A percentile compares a stretch with the other conserved stretches of the same genome.
Evolutionary conservation across 2,113 vertebrate species (phyloP).

Genomic region (Campylomormyrus numenius): DNA sequence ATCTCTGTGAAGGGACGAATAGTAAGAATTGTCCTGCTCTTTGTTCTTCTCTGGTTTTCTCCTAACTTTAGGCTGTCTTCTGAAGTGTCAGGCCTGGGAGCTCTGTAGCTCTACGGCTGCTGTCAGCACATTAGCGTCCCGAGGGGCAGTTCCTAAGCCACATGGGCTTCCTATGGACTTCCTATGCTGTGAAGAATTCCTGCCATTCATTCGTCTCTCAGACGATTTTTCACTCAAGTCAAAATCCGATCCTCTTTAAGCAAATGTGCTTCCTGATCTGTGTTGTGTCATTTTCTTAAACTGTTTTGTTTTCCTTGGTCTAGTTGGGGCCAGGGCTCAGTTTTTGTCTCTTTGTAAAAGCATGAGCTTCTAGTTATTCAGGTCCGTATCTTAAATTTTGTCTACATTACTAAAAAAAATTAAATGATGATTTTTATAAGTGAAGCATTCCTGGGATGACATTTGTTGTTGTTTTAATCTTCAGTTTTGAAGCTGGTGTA

Average conservation of each 20-base stretch:
- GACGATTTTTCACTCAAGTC: constrained; percentile 42
- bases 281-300: constrained; percentile 45
- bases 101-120: constrained; percentile 60
- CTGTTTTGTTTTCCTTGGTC: constrained; percentile 18
- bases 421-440: constrained; percentile 57
- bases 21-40: constrained; percentile 46
- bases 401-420: constrained; percentile 36
- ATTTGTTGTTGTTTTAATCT: constrained; percentile 7
- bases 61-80: constrained; percentile 73
- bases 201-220: constrained; percentile 45
- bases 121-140: constrained; percentile 61
- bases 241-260: constrained; percentile 50
- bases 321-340: constrained; percentile 52
- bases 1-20: constrained; percentile 39
- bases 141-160: constrained; percentile 75
- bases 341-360: constrained; percentile 47
- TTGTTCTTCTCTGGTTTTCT: constrained; percentile 51
- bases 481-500: neutral
- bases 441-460: constrained; percentile 43
- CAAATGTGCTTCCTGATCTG: constrained; percentile 54
- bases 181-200: constrained; percentile 63
- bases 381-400: constrained; percentile 39
- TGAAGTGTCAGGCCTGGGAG: constrained; percentile 74
- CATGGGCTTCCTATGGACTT: constrained; percentile 72
- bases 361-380: constrained; percentile 51